A percentile compares a stretch with the other conserved stretches of the same genome.
These are phyloP conservation scores for Ligdia adustata DNA, from an alignment of 2,888 invertebrate genomes.

Conservation along the genomic window DNA sequence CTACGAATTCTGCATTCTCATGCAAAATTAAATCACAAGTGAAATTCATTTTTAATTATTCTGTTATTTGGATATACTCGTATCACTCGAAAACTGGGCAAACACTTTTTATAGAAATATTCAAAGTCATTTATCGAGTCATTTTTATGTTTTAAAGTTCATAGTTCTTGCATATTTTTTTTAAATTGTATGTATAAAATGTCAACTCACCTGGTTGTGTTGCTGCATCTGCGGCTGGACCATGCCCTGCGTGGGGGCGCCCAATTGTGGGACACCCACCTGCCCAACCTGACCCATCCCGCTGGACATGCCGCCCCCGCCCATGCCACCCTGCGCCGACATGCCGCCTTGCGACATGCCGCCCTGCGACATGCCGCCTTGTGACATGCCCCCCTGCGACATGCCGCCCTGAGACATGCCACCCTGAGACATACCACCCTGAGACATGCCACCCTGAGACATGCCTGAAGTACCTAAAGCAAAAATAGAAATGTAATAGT, in stretches of 20 bases:
- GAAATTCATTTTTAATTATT: no score
- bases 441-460: slow-evolving; percentile 43
- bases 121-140: no score
- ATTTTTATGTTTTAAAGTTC: no score
- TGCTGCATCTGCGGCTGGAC: slow-evolving; percentile 68
- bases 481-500: no score
- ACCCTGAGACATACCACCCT: slow-evolving; percentile 43
- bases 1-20: no score
- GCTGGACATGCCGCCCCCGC: slow-evolving; percentile 39
- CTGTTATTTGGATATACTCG: no score
- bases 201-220: slow-evolving; percentile 58
- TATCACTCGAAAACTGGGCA: no score
- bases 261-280: slow-evolving; percentile 40
- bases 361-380: slow-evolving; percentile 46
- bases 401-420: slow-evolving; percentile 43
- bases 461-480: slow-evolving; percentile 46
- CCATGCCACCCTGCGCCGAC: slow-evolving; percentile 40
- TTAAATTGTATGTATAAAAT: not conserved
- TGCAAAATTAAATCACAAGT: no score
- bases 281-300: slow-evolving; percentile 32
- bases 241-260: slow-evolving; percentile 47
- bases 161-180: not conserved
- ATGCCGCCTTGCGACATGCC: slow-evolving; percentile 38
- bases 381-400: slow-evolving; percentile 42
- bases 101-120: no score